phyloP scores from a whole-genome alignment of 2,797 vertebrate species.

The Catamblyrhynchus diadema region DNA sequence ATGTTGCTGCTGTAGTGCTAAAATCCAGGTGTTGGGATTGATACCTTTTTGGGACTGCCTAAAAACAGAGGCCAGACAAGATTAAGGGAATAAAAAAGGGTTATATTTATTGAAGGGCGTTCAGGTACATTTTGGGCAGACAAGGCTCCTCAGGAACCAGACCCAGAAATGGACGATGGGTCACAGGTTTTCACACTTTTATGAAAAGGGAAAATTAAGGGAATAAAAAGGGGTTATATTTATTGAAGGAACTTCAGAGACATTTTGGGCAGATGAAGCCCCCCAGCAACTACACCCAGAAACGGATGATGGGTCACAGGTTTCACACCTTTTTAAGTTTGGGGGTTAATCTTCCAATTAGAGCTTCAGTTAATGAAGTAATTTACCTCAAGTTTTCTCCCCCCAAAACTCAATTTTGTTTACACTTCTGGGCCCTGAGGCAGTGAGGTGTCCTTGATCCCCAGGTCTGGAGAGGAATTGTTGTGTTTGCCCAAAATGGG shows the following conservation, averaged over 20 bases:
- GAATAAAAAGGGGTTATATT: background rate
- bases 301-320: background rate
- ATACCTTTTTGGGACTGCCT: background rate
- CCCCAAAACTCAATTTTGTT: background rate
- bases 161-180: background rate
- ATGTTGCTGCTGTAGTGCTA: accelerated
- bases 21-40: background rate
- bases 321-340: too few species aligned
- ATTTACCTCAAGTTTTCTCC: background rate
- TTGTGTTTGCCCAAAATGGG: background rate
- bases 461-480: background rate
- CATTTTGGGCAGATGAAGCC: background rate
- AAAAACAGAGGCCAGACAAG: background rate
- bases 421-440: accelerated
- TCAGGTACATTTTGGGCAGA: background rate
- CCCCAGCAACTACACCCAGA: background rate
- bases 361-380: background rate
- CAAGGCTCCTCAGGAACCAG: accelerated
- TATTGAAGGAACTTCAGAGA: background rate
- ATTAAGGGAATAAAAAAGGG: background rate
- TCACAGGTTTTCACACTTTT: background rate
- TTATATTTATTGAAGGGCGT: background rate
- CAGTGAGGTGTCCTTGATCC: background rate
- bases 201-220: background rate
- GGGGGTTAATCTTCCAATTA: background rate